Evolutionary conservation across 2,113 vertebrate genomes (phyloP), one percentile per base, ranked within the genome.

Genomic region (Dromaius novaehollandiae): DNA sequence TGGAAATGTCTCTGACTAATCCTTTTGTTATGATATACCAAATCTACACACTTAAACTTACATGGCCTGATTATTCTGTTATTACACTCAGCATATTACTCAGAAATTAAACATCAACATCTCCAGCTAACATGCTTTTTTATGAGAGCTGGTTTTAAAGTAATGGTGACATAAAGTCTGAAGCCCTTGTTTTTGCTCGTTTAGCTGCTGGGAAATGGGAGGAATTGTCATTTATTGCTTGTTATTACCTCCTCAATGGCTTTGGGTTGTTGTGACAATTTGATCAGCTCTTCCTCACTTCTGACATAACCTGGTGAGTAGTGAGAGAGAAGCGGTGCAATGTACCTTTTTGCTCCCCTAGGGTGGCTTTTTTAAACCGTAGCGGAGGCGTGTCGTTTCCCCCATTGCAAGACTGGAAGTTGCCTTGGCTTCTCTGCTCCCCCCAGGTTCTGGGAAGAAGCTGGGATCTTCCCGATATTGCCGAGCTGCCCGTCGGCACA

Each of bases 181-280:
- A 69, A 53, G 58, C 68, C 38, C 68, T 77, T 36, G 26, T 1
- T 2, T 8, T 71, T 19, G 28, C 1, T 0, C 51, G 25, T 40
- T 38, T 74, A 58, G 51, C 14, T 1, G 1, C 11, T 1, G 17
- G 68, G 76, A 77, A 78, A 66, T 20, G 34, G 38, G 44, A 70
- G 51, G 13, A 63, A 85, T 20, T 40, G 7, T 32, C 7, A 2
- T 51, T 22, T 36, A 58, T 32, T 32, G 32, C 40, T 79, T 68
- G 46, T 34, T 60, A 0, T 50, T 71, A 55, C 26, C 46, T 91
- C 17, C 40, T 69, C 53, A 4, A 0, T 3, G 3, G 32, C 2
- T 2, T 19, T 0, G 0, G 2, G 34, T 34, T 82, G 48, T 40
- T 60, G 64, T 0, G 0, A n/a, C 1, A 2, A 11, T 12, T 1